Conservation (phyloP, 2,797 vertebrate species). For the Netta rufina region DNA sequence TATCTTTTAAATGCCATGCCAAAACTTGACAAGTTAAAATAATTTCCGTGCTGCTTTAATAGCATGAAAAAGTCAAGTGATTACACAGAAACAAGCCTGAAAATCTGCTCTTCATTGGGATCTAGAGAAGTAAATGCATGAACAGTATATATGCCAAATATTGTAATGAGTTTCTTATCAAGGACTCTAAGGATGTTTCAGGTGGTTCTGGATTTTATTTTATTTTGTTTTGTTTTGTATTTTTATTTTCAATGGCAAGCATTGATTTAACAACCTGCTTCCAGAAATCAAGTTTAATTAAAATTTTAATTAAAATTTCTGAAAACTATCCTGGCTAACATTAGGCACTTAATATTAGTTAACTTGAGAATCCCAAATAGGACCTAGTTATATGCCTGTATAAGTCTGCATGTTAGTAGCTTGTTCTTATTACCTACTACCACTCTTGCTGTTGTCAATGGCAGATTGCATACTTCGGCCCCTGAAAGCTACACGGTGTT, state of each 20-base stretch:
- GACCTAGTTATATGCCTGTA: background rate
- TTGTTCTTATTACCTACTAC: background rate
- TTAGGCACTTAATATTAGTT: background rate
- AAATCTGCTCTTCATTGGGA: background rate
- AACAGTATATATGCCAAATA: background rate
- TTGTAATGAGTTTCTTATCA: background rate
- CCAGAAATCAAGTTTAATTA: background rate
- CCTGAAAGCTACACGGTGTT: background rate
- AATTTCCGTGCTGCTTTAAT: background rate
- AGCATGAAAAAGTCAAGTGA: background rate
- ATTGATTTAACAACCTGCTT: background rate
- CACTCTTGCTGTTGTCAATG: background rate
- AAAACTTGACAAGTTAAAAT: background rate
- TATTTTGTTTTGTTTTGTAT: background rate
- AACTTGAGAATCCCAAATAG: background rate
- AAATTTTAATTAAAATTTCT: background rate
- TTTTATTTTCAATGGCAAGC: background rate
- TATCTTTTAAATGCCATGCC: background rate
- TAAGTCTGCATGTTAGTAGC: background rate
- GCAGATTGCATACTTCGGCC: background rate
- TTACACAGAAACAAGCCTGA: background rate
- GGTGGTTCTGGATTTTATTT: background rate
- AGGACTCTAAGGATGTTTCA: background rate
- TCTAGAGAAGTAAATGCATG: background rate
- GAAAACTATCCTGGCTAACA: background rate